A percentile compares a stretch with the other conserved stretches of the same genome.
phyloP scores from a whole-genome alignment of 2,888 invertebrate genomes.

The Cordylochernes scorpioides region DNA sequence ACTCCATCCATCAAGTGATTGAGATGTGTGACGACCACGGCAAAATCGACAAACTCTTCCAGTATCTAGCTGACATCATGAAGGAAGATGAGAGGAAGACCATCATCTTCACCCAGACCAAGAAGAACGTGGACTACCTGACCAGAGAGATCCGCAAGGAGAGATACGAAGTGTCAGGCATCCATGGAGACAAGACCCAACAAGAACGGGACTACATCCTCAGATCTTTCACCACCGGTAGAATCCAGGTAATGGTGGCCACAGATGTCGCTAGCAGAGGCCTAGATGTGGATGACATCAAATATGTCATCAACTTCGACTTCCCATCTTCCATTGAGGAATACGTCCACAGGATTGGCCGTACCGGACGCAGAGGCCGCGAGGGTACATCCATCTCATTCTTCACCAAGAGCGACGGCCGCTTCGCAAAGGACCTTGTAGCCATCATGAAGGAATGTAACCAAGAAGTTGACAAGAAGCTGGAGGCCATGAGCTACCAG shows the following conservation, averaged over 20 bases:
- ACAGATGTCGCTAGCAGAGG: conserved; percentile 84
- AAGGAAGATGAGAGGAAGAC: conserved; percentile 27
- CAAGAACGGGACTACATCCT: conserved; percentile 28
- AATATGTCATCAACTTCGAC: conserved; percentile 96
- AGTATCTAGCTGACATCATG: background rate
- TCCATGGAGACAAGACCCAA: conserved; percentile 31
- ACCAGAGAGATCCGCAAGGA: conserved; percentile 52
- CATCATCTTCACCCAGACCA: conserved; percentile 92
- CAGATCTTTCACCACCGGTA: conserved; percentile 48
- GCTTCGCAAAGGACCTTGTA: conserved; percentile 71
- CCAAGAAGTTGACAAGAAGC: conserved; percentile 68
- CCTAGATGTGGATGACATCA: conserved; percentile 88
- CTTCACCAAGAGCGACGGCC: conserved; percentile 65
- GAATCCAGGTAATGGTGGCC: conserved; percentile 59
- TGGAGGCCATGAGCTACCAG: conserved; percentile 30
- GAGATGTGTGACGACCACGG: conserved; percentile 84
- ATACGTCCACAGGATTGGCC: conserved; percentile 86
- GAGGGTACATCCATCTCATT: conserved; percentile 88
- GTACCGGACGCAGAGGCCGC: conserved; percentile 71
- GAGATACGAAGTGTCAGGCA: conserved; percentile 35
- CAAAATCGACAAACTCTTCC: conserved; percentile 48
- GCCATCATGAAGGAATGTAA: conserved; percentile 76
- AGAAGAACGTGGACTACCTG: conserved; percentile 76
- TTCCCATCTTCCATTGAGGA: conserved; percentile 92
- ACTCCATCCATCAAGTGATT: conserved; percentile 85